A percentile compares a stretch with the other conserved stretches of the same genome.
Conservation (phyloP, 30 jellyfish, hydroid and myxozoan genomes). For the Mastigias papua region DNA sequence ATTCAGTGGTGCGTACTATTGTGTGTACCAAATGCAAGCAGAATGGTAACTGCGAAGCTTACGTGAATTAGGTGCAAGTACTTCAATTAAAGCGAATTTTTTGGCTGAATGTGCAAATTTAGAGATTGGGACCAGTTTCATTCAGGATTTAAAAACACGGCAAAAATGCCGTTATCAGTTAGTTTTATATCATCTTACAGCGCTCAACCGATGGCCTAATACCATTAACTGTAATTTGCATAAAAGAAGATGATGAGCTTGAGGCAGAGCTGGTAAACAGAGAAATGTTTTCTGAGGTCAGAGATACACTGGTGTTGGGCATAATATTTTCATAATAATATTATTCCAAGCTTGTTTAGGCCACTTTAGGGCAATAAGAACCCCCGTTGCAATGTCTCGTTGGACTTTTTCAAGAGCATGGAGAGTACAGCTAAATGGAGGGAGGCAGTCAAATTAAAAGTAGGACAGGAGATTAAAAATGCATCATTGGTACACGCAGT, state of each 20-base stretch:
- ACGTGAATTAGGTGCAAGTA: too few species aligned
- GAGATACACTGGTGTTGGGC: neutral
- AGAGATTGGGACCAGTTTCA: neutral
- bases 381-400: conserved; percentile 57
- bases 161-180: neutral
- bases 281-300: neutral
- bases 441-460: conserved; percentile 25
- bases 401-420: neutral
- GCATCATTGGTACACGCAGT: conserved; percentile 35
- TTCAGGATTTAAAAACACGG: neutral
- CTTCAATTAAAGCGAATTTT: neutral
- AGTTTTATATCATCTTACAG: too few species aligned
- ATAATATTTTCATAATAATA: neutral
- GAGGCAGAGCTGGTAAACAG: conserved; percentile 1
- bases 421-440: conserved; percentile 45
- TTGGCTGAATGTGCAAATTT: neutral
- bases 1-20: neutral
- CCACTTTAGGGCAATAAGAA: conserved; percentile 70
- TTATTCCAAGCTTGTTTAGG: conserved; percentile 77
- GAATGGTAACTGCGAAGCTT: neutral
- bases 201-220: too few species aligned
- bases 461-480: conserved; percentile 17
- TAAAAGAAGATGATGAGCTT: neutral
- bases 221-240: conserved; percentile 4
- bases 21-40: neutral